Conservation (phyloP, 23 tunicate genomes). For the Diplosoma virens region DNA sequence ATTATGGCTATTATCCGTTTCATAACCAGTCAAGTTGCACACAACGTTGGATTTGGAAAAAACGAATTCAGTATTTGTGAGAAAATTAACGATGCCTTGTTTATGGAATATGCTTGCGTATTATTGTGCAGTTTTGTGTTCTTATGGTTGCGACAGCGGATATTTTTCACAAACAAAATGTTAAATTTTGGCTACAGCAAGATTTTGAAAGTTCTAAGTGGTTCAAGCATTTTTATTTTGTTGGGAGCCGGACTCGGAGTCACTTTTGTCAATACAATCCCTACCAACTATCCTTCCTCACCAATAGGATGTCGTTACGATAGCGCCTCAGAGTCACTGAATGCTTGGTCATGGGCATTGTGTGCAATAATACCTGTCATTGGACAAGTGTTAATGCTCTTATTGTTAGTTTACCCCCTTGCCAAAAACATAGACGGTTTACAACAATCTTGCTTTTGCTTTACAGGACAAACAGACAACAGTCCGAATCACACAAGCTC, state of each 20-base stretch:
- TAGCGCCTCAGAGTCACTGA: not conserved
- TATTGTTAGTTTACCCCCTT: conserved; percentile 6
- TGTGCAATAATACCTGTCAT: conserved; percentile 18
- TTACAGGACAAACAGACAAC: no score
- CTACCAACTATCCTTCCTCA: conserved; percentile 2
- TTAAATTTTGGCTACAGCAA: conserved; percentile 1
- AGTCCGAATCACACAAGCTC: no score
- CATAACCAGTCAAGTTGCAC: conserved; percentile 5
- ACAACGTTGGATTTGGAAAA: not conserved
- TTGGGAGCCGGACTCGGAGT: conserved; percentile 14
- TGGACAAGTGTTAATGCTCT: conserved; percentile 8
- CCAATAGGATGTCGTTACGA: conserved; percentile 1
- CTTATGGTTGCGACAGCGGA: conserved; percentile 27
- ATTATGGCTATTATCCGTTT: conserved; percentile 11
- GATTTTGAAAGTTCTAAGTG: conserved; percentile 8
- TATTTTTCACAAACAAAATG: conserved; percentile 30
- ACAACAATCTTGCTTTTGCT: no score
- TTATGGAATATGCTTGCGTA: conserved; percentile 10
- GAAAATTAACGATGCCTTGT: not conserved
- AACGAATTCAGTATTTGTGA: not conserved
- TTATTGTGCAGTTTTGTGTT: conserved; percentile 9
- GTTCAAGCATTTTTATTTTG: not conserved
- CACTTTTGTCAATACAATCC: not conserved
- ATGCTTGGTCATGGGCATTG: conserved; percentile 19
- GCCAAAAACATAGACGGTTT: not conserved